Evolutionary conservation across 2,888 invertebrate genomes (phyloP).

Genomic region (Calameuta idolon): DNA sequence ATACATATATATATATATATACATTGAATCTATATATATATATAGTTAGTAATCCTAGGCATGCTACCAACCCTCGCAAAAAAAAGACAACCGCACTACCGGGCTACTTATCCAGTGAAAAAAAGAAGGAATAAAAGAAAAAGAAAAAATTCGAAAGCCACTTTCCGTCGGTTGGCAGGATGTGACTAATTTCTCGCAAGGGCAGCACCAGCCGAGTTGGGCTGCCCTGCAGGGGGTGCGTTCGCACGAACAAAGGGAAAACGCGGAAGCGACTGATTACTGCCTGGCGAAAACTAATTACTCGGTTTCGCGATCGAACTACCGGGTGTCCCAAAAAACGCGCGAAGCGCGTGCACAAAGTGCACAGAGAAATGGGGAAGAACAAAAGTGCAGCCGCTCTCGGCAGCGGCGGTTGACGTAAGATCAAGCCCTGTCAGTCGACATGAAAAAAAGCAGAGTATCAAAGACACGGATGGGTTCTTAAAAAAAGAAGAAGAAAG

Average conservation of each 20-base stretch:
- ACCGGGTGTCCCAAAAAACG: slow-evolving; percentile 2
- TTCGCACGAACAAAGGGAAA: background rate
- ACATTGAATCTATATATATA: background rate
- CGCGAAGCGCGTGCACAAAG: background rate
- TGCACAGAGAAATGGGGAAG: background rate
- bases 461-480: background rate
- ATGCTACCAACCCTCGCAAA: background rate
- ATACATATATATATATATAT: background rate
- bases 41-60: background rate
- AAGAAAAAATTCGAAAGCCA: background rate
- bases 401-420: background rate
- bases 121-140: background rate
- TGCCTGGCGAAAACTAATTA: slow-evolving; percentile 18
- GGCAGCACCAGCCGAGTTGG: background rate
- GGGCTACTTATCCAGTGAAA: background rate
- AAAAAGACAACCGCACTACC: background rate
- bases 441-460: background rate
- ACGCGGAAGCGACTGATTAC: slow-evolving; percentile 1
- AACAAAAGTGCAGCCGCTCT: background rate
- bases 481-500: no score
- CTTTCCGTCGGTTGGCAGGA: background rate
- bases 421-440: background rate
- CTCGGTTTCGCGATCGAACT: background rate
- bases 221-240: background rate
- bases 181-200: slow-evolving; percentile 11